phyloP scores from a whole-genome alignment of 1,140 invertebrate genomes.

The Drosophila equinoxialis region DNA sequence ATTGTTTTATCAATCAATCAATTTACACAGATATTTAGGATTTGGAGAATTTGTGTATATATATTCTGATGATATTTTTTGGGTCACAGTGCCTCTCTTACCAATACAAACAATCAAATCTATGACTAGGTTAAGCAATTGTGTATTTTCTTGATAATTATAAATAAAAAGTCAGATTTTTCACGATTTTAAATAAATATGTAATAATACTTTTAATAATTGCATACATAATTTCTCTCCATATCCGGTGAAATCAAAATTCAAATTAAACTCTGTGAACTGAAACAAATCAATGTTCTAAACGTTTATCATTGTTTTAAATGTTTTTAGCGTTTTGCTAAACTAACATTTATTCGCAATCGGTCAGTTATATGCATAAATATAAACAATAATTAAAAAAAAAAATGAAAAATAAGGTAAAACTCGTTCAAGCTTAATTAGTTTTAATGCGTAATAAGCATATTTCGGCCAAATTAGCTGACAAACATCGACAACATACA shows the following conservation, averaged over 20 bases:
- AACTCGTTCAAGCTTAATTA: constrained; percentile 69
- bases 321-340: background rate
- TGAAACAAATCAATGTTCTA: constrained; percentile 8
- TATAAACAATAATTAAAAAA: background rate
- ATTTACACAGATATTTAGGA: no score
- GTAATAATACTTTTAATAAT: background rate
- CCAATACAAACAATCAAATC: no score
- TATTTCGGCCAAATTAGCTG: constrained; percentile 71
- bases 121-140: no score
- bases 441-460: constrained; percentile 77
- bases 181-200: background rate
- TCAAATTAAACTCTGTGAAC: constrained; percentile 1
- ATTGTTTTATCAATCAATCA: no score
- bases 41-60: no score
- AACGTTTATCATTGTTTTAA: constrained; percentile 11
- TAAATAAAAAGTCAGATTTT: no score
- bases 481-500: constrained; percentile 42
- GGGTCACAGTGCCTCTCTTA: no score
- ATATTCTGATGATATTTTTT: no score
- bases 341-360: constrained; percentile 15
- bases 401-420: background rate
- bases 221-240: background rate
- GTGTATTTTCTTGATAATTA: no score
- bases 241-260: background rate
- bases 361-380: constrained; percentile 3